phyloP scores from a whole-genome alignment of 30 jellyfish, hydroid and myxozoan species.

The Clytia hemisphaerica region DNA sequence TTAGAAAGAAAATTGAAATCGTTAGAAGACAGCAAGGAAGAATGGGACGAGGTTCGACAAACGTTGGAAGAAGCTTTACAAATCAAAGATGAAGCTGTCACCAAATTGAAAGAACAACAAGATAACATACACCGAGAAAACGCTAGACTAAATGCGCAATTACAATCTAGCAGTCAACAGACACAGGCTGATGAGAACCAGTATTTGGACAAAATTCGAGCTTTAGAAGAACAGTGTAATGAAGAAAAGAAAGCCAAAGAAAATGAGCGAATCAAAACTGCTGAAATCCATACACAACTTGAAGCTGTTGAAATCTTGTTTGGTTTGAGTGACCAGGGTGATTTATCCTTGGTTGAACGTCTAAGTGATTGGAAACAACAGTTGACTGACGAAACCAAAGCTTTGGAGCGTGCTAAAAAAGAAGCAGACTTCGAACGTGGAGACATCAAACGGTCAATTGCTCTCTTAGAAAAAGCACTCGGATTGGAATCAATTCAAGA shows the following conservation, averaged over 20 bases:
- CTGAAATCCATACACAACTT: not conserved
- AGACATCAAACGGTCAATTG: not conserved
- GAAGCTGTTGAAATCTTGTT: constrained; percentile 28
- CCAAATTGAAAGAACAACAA: constrained; percentile 17
- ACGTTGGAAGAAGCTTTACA: constrained; percentile 66
- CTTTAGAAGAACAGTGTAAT: constrained; percentile 24
- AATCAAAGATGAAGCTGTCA: constrained; percentile 48
- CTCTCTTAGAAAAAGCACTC: not conserved
- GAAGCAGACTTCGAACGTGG: constrained; percentile 2
- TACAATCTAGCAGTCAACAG: not conserved
- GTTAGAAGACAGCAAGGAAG: constrained; percentile 26
- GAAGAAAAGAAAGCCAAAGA: constrained; percentile 28
- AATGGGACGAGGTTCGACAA: constrained; percentile 51
- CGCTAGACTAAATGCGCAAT: not conserved
- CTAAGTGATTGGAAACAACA: not conserved
- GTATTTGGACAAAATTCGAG: not conserved
- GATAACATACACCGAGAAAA: constrained; percentile 14
- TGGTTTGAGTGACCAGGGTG: constrained; percentile 15
- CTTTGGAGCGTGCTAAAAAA: not conserved
- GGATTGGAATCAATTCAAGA: not conserved
- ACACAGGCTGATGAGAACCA: no score
- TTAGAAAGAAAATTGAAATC: constrained; percentile 36
- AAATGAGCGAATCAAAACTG: not conserved
- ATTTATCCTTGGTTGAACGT: constrained; percentile 4
- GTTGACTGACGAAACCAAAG: not conserved